phyloP scores from a whole-genome alignment of 2,888 invertebrate genomes.

The Drosophila limbata region DNA sequence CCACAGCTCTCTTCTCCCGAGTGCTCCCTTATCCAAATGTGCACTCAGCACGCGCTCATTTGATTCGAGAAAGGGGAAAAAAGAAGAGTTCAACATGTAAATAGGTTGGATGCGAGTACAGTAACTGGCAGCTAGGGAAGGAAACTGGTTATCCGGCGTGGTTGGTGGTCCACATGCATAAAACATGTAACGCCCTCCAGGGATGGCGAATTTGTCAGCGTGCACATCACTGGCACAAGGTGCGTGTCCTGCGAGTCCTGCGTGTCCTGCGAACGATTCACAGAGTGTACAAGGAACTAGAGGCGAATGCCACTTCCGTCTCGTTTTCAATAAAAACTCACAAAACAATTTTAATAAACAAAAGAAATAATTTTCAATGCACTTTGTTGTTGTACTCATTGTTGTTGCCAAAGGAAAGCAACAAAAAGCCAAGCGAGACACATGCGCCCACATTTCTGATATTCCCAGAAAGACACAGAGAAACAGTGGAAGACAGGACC shows the following conservation, averaged over 20 bases:
- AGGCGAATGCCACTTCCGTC: conserved; percentile 29
- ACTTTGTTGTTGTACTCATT: conserved; percentile 40
- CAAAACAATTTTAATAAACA: conserved; percentile 67
- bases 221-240: conserved; percentile 24
- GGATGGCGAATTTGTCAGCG: conserved; percentile 42
- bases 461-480: conserved; percentile 11
- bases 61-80: conserved; percentile 39
- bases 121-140: conserved; percentile 19
- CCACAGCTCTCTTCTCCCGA: neutral
- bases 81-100: conserved; percentile 59
- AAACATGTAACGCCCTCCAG: conserved; percentile 43
- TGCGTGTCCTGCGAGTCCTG: conserved; percentile 29
- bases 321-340: conserved; percentile 60
- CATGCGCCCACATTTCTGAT: conserved; percentile 54
- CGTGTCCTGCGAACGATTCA: neutral
- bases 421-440: conserved; percentile 32
- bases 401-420: conserved; percentile 31
- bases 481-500: neutral
- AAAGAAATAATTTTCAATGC: conserved; percentile 66
- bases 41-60: conserved; percentile 60
- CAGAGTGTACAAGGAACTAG: conserved; percentile 21
- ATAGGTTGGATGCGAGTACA: conserved; percentile 40
- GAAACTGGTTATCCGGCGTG: conserved; percentile 19
- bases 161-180: conserved; percentile 51
- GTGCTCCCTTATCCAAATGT: conserved; percentile 33